phyloP scores from a whole-genome alignment of 2,888 invertebrate species.

The Parascotia fuliginaria region DNA sequence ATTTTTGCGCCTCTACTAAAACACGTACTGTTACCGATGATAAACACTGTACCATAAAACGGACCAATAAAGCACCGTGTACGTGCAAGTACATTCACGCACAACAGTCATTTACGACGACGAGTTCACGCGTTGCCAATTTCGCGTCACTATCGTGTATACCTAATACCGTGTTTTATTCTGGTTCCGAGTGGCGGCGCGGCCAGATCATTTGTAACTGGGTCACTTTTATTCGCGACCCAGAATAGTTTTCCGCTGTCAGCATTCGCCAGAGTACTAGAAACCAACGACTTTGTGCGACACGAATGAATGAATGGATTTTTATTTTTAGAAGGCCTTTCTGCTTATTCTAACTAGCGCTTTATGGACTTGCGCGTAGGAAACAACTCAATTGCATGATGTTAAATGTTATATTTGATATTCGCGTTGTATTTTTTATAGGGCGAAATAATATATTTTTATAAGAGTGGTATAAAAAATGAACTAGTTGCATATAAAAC shows the following conservation, averaged over 20 bases:
- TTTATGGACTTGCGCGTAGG: conserved; percentile 21
- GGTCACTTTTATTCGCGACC: conserved; percentile 71
- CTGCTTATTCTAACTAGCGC: conserved; percentile 35
- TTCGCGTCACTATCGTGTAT: conserved; percentile 16
- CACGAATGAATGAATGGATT: conserved; percentile 53
- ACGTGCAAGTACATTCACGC: conserved; percentile 24
- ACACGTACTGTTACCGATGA: background rate
- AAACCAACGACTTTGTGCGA: conserved; percentile 47
- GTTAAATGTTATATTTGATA: background rate
- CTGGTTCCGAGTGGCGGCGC: conserved; percentile 41
- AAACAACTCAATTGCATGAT: conserved; percentile 8
- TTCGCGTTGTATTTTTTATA: background rate
- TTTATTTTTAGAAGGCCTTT: conserved; percentile 51
- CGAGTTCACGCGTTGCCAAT: conserved; percentile 33
- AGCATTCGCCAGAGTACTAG: conserved; percentile 56
- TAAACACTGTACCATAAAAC: conserved; percentile 17
- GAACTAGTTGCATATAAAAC: background rate
- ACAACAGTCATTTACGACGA: conserved; percentile 25
- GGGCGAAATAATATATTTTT: background rate
- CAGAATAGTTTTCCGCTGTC: conserved; percentile 62
- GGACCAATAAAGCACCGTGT: conserved; percentile 28
- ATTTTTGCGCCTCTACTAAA: background rate
- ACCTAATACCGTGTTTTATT: conserved; percentile 37
- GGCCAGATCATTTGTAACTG: conserved; percentile 69
- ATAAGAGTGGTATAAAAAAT: background rate